A percentile compares a stretch with the other conserved stretches of the same genome.
Evolutionary conservation across 2,797 vertebrate genomes (phyloP).

Genomic region (Thaleichthys pacificus): DNA sequence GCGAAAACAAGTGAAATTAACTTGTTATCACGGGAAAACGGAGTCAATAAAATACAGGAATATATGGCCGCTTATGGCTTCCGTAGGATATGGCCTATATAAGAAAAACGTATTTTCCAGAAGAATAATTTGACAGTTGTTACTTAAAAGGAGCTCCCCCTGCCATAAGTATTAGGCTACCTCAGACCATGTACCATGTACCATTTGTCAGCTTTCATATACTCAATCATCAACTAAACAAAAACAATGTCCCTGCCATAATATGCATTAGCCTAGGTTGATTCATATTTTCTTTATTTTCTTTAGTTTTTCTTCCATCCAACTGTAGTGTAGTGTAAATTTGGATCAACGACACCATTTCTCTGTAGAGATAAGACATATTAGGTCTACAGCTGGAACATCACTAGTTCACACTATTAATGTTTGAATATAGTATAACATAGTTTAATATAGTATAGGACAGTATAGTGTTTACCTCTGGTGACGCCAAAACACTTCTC

Average conservation of each 20-base stretch:
- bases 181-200: too few relatives aligned
- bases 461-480: conserved; percentile 74
- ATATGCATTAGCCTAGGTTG: too few relatives aligned
- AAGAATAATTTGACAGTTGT: neutral
- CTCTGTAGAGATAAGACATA: conserved; percentile 53
- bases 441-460: neutral
- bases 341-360: conserved; percentile 72
- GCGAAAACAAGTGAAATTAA: neutral
- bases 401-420: neutral
- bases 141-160: neutral
- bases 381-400: neutral
- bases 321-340: neutral
- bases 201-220: neutral
- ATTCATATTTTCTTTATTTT: neutral
- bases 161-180: neutral
- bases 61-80: neutral
- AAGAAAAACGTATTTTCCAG: neutral
- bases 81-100: neutral
- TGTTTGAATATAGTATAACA: neutral
- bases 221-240: neutral
- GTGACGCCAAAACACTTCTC: conserved; percentile 87
- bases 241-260: neutral
- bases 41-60: too few relatives aligned
- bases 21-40: neutral
- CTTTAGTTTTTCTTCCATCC: neutral